Conservation (phyloP, 2,113 vertebrate genomes). For the Leptobrachium leishanense region DNA sequence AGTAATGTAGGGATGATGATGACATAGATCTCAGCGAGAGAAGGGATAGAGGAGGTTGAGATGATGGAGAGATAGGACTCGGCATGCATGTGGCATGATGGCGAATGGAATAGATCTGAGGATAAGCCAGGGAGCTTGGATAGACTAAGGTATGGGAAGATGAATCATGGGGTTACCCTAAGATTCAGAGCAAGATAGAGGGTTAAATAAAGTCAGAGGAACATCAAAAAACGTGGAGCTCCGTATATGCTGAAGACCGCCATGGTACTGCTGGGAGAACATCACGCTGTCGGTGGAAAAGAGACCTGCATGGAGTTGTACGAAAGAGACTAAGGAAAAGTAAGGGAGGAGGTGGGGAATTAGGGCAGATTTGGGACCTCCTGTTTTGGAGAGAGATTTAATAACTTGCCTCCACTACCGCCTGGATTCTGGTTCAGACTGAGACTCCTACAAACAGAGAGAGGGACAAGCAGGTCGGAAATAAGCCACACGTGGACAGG, state of each 20-base stretch:
- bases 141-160: not conserved
- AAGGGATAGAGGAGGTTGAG: constrained; percentile 10
- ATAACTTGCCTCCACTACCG: constrained; percentile 77
- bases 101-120: not conserved
- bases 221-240: not conserved
- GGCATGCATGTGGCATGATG: constrained; percentile 53
- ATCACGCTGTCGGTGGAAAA: not conserved
- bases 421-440: constrained; percentile 71
- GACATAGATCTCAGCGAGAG: not conserved
- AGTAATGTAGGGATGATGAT: not conserved
- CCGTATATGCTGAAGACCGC: not conserved
- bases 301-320: not conserved
- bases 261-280: not conserved
- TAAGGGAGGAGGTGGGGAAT: constrained; percentile 4
- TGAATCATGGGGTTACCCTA: not conserved
- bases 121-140: not conserved
- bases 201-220: not conserved
- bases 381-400: constrained; percentile 52
- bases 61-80: constrained; percentile 40
- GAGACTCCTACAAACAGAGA: constrained; percentile 78
- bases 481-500: constrained; percentile 27
- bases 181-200: constrained; percentile 37
- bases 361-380: constrained; percentile 51
- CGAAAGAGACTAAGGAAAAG: not conserved
- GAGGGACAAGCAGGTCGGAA: constrained; percentile 68